These are phyloP conservation scores for Pitangus sulphuratus DNA, from an alignment of 2,797 vertebrate genomes.

Conservation along the genomic window DNA sequence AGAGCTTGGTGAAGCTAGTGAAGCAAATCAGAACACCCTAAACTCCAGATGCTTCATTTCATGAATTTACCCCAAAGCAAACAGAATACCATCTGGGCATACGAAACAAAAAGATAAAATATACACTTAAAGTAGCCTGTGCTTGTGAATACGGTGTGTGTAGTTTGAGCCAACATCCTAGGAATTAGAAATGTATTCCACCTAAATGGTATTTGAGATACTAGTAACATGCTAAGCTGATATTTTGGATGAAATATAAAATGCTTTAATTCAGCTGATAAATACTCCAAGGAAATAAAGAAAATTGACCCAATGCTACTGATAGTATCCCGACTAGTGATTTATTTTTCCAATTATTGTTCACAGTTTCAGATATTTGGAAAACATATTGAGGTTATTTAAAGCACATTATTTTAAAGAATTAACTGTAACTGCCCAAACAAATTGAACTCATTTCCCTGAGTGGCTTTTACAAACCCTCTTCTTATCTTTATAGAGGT, in stretches of 20 bases:
- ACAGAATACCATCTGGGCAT: slow-evolving; percentile 33
- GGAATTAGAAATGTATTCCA: neutral
- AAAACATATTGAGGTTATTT: slow-evolving; percentile 53
- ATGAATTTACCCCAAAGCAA: slow-evolving; percentile 42
- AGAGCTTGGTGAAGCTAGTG: slow-evolving; percentile 8
- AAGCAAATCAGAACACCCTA: slow-evolving; percentile 47
- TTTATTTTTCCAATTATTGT: slow-evolving; percentile 62
- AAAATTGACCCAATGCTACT: neutral
- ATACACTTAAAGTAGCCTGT: neutral
- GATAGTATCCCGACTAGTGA: slow-evolving; percentile 39
- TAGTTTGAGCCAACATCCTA: neutral
- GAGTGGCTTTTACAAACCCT: neutral
- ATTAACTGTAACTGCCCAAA: slow-evolving; percentile 22
- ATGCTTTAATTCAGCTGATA: neutral
- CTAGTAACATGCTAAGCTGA: neutral
- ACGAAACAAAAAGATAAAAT: slow-evolving; percentile 16
- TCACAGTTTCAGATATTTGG: slow-evolving; percentile 57
- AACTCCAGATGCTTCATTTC: slow-evolving; percentile 55
- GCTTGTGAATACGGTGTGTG: neutral
- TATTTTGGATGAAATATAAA: neutral
- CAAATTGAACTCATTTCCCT: slow-evolving; percentile 26
- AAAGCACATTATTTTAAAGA: slow-evolving; percentile 63
- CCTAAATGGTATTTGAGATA: neutral
- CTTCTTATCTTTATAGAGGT: slow-evolving; percentile 24
- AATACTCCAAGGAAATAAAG: slow-evolving; percentile 12